Evolutionary conservation across 1,140 invertebrate genomes (phyloP), one percentile per base, ranked within the genome.

Genomic region (Spodoptera litura): DNA sequence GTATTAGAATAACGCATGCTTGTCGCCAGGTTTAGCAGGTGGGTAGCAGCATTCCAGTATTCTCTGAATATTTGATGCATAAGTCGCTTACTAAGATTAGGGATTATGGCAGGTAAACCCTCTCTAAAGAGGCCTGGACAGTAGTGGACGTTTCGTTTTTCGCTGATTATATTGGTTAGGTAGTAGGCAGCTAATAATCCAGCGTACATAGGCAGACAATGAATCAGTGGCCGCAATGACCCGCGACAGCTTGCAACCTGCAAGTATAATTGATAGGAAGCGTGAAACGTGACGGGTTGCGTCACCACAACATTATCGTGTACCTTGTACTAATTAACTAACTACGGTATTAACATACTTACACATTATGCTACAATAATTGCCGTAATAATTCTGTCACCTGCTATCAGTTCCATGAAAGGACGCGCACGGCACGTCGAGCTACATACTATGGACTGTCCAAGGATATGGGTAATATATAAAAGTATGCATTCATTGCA

Each of bases 231-330:
- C 38, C 38, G 62, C 62, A 66, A 11, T 66, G 62, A 66, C 62
- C 62, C 38, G 38, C 15, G n/a, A 49, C 38, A 66, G 38, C 62
- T 66, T 49, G 62, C 62, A 10, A 49, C 62, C 49, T 66, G 62
- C 62, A 10, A 25, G 12, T 66, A 66, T 66, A 66, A 66, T 66
- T 66, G 62, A 66, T 66, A 35, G n/a, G 35, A 25, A 49, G 38
- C 62, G 62, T 12, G 62, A 12, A 49, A 20, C 62, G 38, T 66
- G 62, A 44, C 62, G 62, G 20, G 62, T 49, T 13, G 35, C 38
- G 62, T 66, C n/a, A 20, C 35, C 62, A 51, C 25, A 66, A 66
- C 62, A 49, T 66, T 49, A 25, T 49, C 38, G 62, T 66, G 49
- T 35, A 2, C 49, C 38, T 66, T 20, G 38, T 49, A 38, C 38